Evolutionary conservation across 2,888 invertebrate genomes (phyloP).

Genomic region (Parascotia fuliginaria): DNA sequence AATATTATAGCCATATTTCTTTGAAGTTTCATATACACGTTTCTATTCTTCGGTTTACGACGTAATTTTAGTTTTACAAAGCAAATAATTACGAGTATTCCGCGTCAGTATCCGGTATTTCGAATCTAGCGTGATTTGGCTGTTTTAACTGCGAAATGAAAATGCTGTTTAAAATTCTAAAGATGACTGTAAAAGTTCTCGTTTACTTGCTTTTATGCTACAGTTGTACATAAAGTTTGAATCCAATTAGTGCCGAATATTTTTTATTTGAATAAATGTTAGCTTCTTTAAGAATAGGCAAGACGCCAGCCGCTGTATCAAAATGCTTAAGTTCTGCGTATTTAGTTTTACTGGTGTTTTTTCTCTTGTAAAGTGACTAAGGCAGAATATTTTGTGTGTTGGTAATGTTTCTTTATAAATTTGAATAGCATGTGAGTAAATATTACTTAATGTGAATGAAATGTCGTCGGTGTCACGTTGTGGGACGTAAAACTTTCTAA

Average conservation of each 20-base stretch:
- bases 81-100: background rate
- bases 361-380: background rate
- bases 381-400: background rate
- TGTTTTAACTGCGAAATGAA: too few relatives aligned
- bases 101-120: background rate
- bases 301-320: slow-evolving; percentile 5
- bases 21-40: too few relatives aligned
- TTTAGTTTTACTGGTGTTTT: background rate
- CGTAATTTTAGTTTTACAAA: background rate
- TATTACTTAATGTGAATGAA: slow-evolving; percentile 1
- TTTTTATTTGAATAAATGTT: too few relatives aligned
- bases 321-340: slow-evolving; percentile 11
- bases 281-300: too few relatives aligned
- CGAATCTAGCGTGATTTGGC: background rate
- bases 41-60: background rate
- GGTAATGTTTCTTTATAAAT: background rate
- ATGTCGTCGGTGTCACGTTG: background rate
- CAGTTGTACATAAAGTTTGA: background rate
- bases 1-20: too few relatives aligned
- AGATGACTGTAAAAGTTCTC: too few relatives aligned
- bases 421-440: slow-evolving; percentile 3
- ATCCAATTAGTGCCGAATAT: slow-evolving; percentile 16
- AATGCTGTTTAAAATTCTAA: too few relatives aligned
- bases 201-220: background rate
- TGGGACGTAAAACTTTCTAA: slow-evolving; percentile 3